A percentile compares a stretch with the other conserved stretches of the same genome.
phyloP scores from a whole-genome alignment of 2,888 invertebrate genomes.

The Diadromus collaris region DNA sequence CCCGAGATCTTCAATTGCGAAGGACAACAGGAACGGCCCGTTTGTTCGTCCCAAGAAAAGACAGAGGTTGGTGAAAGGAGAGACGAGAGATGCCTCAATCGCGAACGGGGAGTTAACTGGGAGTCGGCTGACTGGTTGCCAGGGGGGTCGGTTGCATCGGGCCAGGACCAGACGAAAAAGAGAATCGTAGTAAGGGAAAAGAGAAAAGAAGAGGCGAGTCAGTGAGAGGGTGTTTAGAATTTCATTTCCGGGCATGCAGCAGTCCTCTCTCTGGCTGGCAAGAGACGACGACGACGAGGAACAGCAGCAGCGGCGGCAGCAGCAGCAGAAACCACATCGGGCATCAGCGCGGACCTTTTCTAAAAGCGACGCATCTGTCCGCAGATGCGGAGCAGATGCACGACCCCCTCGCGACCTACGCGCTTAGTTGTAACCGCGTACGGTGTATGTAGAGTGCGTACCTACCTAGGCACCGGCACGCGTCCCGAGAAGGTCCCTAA shows the following conservation, averaged over 20 bases:
- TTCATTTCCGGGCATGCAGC: conserved; percentile 76
- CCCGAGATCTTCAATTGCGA: conserved; percentile 34
- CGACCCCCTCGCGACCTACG: conserved; percentile 57
- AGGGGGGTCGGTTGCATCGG: conserved; percentile 43
- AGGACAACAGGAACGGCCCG: conserved; percentile 3
- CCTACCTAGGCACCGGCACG: conserved; percentile 56
- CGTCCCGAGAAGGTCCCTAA: conserved; percentile 40
- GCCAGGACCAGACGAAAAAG: conserved; percentile 34
- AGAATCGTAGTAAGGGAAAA: conserved; percentile 49
- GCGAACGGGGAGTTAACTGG: conserved; percentile 17
- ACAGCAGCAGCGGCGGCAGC: conserved; percentile 18
- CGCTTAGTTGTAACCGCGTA: conserved; percentile 34
- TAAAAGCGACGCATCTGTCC: conserved; percentile 73
- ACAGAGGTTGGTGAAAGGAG: conserved; percentile 28
- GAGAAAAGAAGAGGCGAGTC: conserved; percentile 62
- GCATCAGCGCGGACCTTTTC: conserved; percentile 54
- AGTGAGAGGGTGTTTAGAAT: conserved; percentile 76
- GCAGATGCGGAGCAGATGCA: conserved; percentile 78
- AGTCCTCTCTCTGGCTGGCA: conserved; percentile 25
- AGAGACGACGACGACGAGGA: conserved; percentile 55
- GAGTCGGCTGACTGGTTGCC: conserved; percentile 49
- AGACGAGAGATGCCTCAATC: conserved; percentile 36
- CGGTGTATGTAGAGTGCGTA: conserved; percentile 52
- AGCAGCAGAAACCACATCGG: conserved; percentile 37
- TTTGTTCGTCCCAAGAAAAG: conserved; percentile 42